Base-by-base conservation (phyloP, 1,140 invertebrate genomes). In the Gonatopus flavifemur region DNA sequence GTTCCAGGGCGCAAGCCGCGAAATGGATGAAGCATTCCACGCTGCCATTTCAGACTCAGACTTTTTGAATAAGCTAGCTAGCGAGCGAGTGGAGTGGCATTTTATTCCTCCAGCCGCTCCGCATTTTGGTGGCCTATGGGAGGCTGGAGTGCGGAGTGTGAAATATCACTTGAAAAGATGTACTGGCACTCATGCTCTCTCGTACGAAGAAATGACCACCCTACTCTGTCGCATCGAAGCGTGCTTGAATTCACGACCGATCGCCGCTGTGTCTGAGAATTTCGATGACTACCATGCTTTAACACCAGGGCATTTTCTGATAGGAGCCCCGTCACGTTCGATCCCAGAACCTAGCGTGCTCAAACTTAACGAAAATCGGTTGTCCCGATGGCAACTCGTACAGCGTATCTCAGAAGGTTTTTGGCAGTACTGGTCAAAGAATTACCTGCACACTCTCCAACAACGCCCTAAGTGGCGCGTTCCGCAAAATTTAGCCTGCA, bases 71-170 rank as follows among this genome's bases (percentile, higher is more conserved):
- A 10, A 42, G 5, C 7, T 32, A 19, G 5, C 35, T 39, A 13
- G 10, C 15, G 50, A 64, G 9, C 48, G 49, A 13, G 72, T 69
- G 13, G 40, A 64, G 19, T 80, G 70, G 72, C 53, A 73, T 49
- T 77, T 78, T 47, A 75, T 64, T 28, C 69, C 73, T 7, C 69
- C 73, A 9, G 21, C 42, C 30, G 63, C 62, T 31, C 67, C 72
- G 0, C 67, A 75, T 44, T 64, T 67, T 30, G 74, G 76, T 24
- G 75, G 76, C n/a, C 22, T 70, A 39, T 72, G 66, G 78, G 59
- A 79, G 54, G 53, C 57, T 47, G 58, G 52, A 21, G 65, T 67
- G 16, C 54, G 54, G 33, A 42, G 20, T 15, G 35, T 21, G 12
- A 52, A 52, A 38, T 13, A 39, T 32, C 28, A 59, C 19, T 18